phyloP scores from a whole-genome alignment of 2,113 vertebrate species.

The Dipodomys spectabilis region DNA sequence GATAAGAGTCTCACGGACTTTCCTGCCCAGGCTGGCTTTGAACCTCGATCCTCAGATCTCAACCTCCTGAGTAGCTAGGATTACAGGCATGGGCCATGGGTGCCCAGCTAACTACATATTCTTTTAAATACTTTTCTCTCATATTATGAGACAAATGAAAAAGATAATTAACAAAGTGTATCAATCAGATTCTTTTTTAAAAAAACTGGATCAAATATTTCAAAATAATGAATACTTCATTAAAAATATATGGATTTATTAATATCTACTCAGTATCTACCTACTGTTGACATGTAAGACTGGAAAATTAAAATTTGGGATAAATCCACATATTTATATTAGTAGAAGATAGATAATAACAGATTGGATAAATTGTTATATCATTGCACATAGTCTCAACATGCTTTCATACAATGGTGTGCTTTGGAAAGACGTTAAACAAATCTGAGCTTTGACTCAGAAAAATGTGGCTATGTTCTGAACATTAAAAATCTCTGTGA shows the following conservation, averaged over 20 bases:
- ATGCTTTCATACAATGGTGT: background rate
- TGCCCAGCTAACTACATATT: too few relatives aligned
- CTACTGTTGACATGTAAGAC: background rate
- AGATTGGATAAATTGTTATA: slow-evolving; percentile 33
- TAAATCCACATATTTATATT: slow-evolving; percentile 40
- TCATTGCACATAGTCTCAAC: slow-evolving; percentile 39
- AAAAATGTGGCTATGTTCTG: slow-evolving; percentile 22
- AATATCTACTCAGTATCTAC: slow-evolving; percentile 24
- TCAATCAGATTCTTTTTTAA: slow-evolving; percentile 22
- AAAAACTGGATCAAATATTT: slow-evolving; percentile 23
- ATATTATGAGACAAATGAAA: too few relatives aligned
- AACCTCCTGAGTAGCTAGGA: too few relatives aligned
- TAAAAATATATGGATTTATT: slow-evolving; percentile 19
- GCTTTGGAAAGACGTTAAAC: slow-evolving; percentile 31
- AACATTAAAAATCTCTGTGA: slow-evolving; percentile 36
- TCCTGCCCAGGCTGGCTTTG: too few relatives aligned
- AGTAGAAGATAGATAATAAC: background rate
- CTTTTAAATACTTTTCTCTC: background rate
- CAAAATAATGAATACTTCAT: slow-evolving; percentile 9
- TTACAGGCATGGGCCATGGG: too few relatives aligned
- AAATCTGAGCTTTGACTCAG: slow-evolving; percentile 5
- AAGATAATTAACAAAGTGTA: background rate
- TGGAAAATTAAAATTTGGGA: background rate
- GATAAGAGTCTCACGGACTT: too few relatives aligned
- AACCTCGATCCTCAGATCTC: too few relatives aligned